Evolutionary conservation across 2,797 vertebrate genomes (phyloP), one percentile per base, ranked within the genome.

Genomic region (Onychomys torridus): DNA sequence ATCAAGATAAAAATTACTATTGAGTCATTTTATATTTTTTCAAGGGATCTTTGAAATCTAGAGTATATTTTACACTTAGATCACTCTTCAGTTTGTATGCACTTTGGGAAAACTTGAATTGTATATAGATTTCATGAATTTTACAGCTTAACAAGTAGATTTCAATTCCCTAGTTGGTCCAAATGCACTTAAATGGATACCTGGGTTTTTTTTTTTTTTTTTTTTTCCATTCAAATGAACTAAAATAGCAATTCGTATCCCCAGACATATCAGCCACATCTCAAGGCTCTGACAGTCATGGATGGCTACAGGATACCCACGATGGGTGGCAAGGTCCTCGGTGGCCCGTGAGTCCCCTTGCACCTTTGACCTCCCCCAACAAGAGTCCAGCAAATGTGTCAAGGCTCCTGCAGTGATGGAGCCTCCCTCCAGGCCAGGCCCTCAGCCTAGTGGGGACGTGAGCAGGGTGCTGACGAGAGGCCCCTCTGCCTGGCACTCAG

Each of bases 371-470:
- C 87, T 52, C 52, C 76, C 81, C 0, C 5, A 59, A 84, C 59
- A 69, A 84, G 57, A 95, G 55, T 25, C 1, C 11, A 14, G 52
- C 76, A 52, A 65, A 59, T 0, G 9, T 2, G 0, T 27, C 13
- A 1, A 14, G 63, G 93, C 81, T 57, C 76, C 73, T 0, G 0
- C 46, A 19, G 82, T 1, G 4, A 37, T 2, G 37, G 91, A 65
- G 61, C 83, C 71, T 91, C 75, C n/a, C 25, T 92, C 13, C 67
- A 14, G 88, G 81, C 93, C 93, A 78, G 69, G 79, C 91, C 93
- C 91, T 97, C 75, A 49, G 63, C 67, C 96, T 79, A 37, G 83
- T 5, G 9, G 55, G 86, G 86, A 98, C 93, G 90, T 97, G 96
- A 97, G 96, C 21, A 91, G 98, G 92, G 27, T 96, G 91, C 86